Conservation (phyloP, 1,140 invertebrate species). For the Tenebrio molitor region DNA sequence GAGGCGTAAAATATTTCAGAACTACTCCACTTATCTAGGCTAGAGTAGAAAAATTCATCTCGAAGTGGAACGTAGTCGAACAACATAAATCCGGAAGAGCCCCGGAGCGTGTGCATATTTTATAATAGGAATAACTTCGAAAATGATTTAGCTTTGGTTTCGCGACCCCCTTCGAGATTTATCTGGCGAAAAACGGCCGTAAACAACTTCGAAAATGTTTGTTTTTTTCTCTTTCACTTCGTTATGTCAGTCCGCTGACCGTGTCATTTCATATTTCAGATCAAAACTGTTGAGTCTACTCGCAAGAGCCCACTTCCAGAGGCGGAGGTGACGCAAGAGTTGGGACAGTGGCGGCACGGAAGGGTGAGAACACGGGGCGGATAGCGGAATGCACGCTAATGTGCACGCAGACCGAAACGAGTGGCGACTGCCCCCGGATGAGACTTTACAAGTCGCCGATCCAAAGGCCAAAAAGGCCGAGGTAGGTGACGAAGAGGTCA, state of each 20-base stretch:
- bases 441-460: slow-evolving; percentile 89
- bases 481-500: slow-evolving; percentile 69
- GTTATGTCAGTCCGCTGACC: not conserved
- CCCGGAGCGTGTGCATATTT: slow-evolving; percentile 7
- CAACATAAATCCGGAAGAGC: slow-evolving; percentile 10
- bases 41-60: not conserved
- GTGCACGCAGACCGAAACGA: slow-evolving; percentile 85
- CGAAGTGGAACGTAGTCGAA: not conserved
- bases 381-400: slow-evolving; percentile 82
- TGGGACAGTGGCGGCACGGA: slow-evolving; percentile 57
- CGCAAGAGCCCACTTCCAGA: slow-evolving; percentile 35
- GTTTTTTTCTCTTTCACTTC: not conserved
- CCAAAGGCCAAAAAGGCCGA: slow-evolving; percentile 83
- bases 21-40: slow-evolving; percentile 16
- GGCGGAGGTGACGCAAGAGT: slow-evolving; percentile 39
- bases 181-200: slow-evolving; percentile 1
- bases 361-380: slow-evolving; percentile 57
- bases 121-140: slow-evolving; percentile 4
- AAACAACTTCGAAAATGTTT: slow-evolving; percentile 3
- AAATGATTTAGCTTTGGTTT: slow-evolving; percentile 4
- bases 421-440: slow-evolving; percentile 89
- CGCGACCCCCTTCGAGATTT: not conserved
- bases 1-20: slow-evolving; percentile 7
- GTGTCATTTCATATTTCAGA: slow-evolving; percentile 22
- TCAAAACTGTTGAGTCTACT: slow-evolving; percentile 37